A percentile compares a stretch with the other conserved stretches of the same genome.
Conservation (phyloP, 2,113 vertebrate species). For the Acanthisitta chloris region DNA sequence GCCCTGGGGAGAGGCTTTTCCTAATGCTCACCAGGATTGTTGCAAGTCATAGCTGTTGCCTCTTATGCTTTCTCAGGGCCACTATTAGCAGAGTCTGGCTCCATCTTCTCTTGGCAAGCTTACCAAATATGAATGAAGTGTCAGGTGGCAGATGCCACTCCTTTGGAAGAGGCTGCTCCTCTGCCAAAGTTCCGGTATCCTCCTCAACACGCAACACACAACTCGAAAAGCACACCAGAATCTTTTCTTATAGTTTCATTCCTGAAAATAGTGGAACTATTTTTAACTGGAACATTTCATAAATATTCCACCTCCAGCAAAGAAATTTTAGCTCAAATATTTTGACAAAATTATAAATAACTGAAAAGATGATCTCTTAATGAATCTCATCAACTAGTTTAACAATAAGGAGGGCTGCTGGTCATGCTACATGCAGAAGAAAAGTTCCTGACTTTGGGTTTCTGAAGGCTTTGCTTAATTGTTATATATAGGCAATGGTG, state of each 20-base stretch:
- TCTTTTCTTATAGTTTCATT: background rate
- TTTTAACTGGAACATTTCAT: slow-evolving; percentile 38
- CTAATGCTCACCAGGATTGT: background rate
- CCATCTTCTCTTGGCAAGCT: background rate
- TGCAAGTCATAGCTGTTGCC: background rate
- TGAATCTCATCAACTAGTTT: background rate
- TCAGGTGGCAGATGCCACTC: background rate
- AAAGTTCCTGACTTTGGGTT: background rate
- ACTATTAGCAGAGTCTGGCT: background rate
- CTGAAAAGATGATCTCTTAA: background rate
- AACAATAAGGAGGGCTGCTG: background rate
- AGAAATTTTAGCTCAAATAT: slow-evolving; percentile 45
- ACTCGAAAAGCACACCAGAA: background rate
- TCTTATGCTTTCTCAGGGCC: background rate
- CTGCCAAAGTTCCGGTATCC: background rate
- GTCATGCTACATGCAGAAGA: background rate
- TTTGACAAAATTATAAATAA: slow-evolving; percentile 35
- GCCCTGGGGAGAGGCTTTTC: background rate
- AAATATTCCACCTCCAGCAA: slow-evolving; percentile 20
- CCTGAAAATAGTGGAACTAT: background rate
- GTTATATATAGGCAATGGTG: background rate
- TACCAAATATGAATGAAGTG: background rate
- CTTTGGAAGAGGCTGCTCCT: background rate
- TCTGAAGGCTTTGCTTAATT: background rate
- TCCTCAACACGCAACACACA: background rate